phyloP scores from a whole-genome alignment of 2,113 vertebrate species.

The Rhinoptilus africanus region DNA sequence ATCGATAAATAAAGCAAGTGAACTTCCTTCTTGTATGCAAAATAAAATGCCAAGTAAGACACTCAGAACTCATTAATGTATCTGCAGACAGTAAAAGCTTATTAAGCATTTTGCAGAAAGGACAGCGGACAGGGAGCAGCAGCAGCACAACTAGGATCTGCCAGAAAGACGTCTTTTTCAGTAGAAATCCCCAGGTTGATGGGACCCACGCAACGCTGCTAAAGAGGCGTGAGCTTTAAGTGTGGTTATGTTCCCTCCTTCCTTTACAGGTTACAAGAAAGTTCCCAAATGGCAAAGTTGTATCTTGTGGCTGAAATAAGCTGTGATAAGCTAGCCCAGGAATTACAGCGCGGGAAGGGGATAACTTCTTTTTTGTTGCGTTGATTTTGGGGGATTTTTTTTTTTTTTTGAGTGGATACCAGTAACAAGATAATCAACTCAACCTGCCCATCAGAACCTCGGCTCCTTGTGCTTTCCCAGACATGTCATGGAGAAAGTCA shows the following conservation, averaged over 20 bases:
- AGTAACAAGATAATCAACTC: background rate
- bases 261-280: background rate
- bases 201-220: fast-evolving
- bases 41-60: background rate
- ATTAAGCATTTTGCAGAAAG: background rate
- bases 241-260: background rate
- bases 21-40: background rate
- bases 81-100: background rate
- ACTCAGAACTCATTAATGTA: background rate
- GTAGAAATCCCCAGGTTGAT: background rate
- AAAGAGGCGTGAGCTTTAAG: background rate
- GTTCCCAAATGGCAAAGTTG: background rate
- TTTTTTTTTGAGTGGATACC: background rate
- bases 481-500: background rate
- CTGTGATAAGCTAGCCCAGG: background rate
- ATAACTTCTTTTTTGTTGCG: background rate
- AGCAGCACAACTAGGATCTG: background rate
- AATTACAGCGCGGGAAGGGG: background rate
- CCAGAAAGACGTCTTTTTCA: background rate
- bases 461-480: background rate
- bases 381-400: fast-evolving
- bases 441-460: background rate
- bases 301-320: background rate
- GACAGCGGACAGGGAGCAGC: background rate
- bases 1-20: background rate